phyloP scores from a whole-genome alignment of 2,888 invertebrate species.

The Drepana falcataria region DNA sequence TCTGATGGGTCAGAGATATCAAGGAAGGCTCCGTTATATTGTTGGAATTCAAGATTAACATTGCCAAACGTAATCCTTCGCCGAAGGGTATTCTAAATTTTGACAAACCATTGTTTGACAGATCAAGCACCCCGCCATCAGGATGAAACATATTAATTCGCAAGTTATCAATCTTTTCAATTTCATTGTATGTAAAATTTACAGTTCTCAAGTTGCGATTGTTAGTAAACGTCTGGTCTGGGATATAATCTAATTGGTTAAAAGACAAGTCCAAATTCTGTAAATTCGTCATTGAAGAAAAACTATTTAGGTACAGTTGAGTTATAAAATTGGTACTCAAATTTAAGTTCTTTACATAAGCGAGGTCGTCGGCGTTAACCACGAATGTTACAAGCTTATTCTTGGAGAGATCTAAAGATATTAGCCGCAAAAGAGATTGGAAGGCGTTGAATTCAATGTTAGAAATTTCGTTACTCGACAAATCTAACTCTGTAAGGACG shows the following conservation, averaged over 20 bases:
- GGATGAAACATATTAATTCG: constrained; percentile 50
- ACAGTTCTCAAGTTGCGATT: constrained; percentile 47
- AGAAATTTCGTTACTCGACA: constrained; percentile 55
- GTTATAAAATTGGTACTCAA: constrained; percentile 51
- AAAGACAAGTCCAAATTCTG: constrained; percentile 62
- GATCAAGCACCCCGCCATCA: constrained; percentile 55
- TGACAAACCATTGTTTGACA: constrained; percentile 55
- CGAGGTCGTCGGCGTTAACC: constrained; percentile 46
- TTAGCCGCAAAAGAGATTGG: constrained; percentile 42
- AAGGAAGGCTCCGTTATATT: constrained; percentile 43
- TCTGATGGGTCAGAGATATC: constrained; percentile 43
- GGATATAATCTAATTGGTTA: constrained; percentile 48
- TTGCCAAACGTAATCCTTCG: constrained; percentile 42
- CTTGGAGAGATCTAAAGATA: constrained; percentile 49
- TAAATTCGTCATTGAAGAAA: constrained; percentile 49
- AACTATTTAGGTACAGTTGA: constrained; percentile 44
- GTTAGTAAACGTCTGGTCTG: constrained; percentile 42
- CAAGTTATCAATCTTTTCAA: constrained; percentile 39
- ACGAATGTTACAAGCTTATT: constrained; percentile 49
- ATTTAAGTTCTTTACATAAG: constrained; percentile 48
- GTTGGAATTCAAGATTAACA: constrained; percentile 48
- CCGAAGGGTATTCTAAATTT: constrained; percentile 41
- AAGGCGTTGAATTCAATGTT: constrained; percentile 57
- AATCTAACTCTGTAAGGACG: constrained; percentile 51
- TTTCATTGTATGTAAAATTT: constrained; percentile 53